Conservation (phyloP, 1,140 invertebrate genomes). For the Rhagoletis pomonella region DNA sequence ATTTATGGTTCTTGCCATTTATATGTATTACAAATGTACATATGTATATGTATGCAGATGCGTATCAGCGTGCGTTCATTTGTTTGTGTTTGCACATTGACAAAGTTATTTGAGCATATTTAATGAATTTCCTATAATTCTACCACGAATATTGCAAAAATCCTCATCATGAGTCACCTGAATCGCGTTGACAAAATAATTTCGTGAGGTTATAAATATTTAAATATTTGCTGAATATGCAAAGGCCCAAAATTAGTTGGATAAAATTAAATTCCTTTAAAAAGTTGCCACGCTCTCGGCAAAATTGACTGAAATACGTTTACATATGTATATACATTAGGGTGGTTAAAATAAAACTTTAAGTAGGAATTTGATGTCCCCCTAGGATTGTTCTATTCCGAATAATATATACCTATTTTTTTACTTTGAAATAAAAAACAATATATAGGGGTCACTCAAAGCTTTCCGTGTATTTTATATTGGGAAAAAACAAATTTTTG, state of each 20-base stretch:
- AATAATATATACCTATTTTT: too few relatives aligned
- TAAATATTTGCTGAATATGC: conserved; percentile 51
- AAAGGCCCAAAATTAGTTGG: conserved; percentile 40
- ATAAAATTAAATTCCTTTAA: conserved; percentile 29
- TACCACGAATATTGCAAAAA: not conserved
- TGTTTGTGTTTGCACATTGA: not conserved
- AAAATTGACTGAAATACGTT: not conserved
- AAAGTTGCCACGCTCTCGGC: not conserved
- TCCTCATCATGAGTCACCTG: conserved; percentile 22
- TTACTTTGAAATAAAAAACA: too few relatives aligned
- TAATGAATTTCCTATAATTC: conserved; percentile 48
- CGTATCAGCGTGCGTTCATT: not conserved
- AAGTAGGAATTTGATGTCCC: too few relatives aligned
- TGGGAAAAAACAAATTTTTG: too few relatives aligned
- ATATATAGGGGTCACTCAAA: too few relatives aligned
- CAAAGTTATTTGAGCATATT: conserved; percentile 38
- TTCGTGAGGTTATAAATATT: conserved; percentile 45
- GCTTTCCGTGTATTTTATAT: too few relatives aligned
- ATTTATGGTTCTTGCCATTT: too few relatives aligned
- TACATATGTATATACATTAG: not conserved
- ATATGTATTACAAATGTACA: too few relatives aligned
- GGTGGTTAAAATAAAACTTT: too few relatives aligned
- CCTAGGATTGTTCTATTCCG: too few relatives aligned
- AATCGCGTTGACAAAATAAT: conserved; percentile 45
- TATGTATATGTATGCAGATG: not conserved